Percentiles rank a stretch among this genome's conserved stretches.
These are phyloP conservation scores for Parus major DNA, from an alignment of 2,113 vertebrate species.

Conservation along the genomic window DNA sequence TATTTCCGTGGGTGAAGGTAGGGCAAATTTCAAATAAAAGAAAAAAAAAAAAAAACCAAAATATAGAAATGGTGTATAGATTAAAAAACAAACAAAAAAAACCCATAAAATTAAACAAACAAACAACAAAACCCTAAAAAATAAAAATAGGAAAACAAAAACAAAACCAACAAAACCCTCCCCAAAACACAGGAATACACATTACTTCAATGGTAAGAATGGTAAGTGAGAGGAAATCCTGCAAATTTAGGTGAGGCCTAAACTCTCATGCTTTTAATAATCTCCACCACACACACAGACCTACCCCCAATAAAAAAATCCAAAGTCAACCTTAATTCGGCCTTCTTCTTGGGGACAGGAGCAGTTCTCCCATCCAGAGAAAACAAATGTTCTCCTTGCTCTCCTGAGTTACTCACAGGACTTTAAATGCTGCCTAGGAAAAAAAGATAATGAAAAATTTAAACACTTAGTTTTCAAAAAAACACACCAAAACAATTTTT, in stretches of 20 bases:
- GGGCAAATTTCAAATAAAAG: background rate
- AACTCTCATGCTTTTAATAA: background rate
- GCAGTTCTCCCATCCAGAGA: background rate
- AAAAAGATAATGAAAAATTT: background rate
- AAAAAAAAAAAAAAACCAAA: background rate
- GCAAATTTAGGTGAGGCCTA: background rate
- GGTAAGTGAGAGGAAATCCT: background rate
- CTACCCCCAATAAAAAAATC: background rate
- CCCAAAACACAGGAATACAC: background rate
- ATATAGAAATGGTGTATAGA: background rate
- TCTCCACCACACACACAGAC: accelerated
- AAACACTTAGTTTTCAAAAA: background rate
- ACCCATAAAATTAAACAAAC: background rate
- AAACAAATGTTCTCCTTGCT: background rate
- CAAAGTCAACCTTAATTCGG: background rate
- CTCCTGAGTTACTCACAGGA: background rate
- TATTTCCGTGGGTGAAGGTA: accelerated
- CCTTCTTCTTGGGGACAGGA: background rate
- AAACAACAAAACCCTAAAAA: too few species aligned
- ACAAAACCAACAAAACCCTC: background rate
- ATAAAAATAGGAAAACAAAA: background rate
- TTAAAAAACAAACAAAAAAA: background rate
- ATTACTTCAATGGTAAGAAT: background rate
- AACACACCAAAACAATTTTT: background rate
- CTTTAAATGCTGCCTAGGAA: background rate